Conservation (phyloP, 2,113 vertebrate species). For the Eulacestoma nigropectus region DNA sequence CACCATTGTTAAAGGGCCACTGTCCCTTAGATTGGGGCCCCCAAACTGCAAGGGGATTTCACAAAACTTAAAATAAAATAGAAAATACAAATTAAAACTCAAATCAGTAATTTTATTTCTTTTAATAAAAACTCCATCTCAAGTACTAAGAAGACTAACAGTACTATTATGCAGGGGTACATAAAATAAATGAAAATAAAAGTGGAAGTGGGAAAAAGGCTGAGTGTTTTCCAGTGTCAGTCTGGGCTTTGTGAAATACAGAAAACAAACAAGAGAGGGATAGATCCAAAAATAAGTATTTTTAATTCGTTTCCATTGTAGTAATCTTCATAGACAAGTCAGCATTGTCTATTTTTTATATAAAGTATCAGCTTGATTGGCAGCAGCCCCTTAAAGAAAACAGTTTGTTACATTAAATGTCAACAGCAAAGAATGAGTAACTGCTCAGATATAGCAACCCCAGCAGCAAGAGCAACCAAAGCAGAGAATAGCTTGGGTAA, state of each 20-base stretch:
- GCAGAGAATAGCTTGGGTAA: not conserved
- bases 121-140: not conserved
- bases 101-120: not conserved
- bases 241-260: not conserved
- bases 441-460: not conserved
- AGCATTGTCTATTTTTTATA: not conserved
- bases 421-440: not conserved
- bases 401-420: not conserved
- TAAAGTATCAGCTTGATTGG: not conserved
- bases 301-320: not conserved
- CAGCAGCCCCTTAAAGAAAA: not conserved
- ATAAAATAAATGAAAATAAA: not conserved
- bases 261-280: not conserved
- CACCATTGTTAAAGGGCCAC: constrained; percentile 51
- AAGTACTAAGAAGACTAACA: not conserved
- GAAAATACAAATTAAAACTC: not conserved
- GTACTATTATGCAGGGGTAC: not conserved
- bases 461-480: constrained; percentile 28
- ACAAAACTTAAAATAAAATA: not conserved
- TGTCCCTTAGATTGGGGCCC: not conserved
- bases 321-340: not conserved
- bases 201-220: not conserved
- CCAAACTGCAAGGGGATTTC: not conserved
- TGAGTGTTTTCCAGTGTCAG: not conserved
- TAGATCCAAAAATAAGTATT: not conserved